Evolutionary conservation across 2,888 invertebrate species (phyloP), one percentile per base, ranked within the genome.

Genomic region (Stenichneumon culpator): DNA sequence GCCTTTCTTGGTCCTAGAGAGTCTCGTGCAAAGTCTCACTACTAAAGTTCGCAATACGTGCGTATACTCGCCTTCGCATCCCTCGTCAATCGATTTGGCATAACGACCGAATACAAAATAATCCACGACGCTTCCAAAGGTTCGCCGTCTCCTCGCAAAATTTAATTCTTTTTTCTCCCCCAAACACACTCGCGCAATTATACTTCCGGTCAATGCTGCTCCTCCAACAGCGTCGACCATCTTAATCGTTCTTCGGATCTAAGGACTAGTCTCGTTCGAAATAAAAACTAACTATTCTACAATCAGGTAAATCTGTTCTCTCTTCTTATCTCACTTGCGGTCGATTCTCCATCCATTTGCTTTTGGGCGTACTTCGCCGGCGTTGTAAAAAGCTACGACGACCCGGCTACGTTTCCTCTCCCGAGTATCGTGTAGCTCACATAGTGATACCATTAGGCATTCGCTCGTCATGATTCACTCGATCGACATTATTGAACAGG

Each of bases 401-500:
- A 74, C 16, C 47, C 50, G 78, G 57, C 19, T 65, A 52, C 70
- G n/a, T 52, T 9, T 36, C 63, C 25, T 16, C 47, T 9, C 19
- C 14, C 47, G 39, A 32, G 22, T 39, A 52, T 57, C 57, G 19
- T 73, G 32, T 36, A 11, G 11, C 65, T 74, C 77, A 74, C 82
- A 86, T 85, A n/a, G 65, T 60, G 50, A 73, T 52, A 39, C 80
- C 79, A 63, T 83, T 83, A 2, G 81, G 82, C 78, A 73, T 70
- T 28, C 68, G 69, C 19, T 74, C 77, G 32, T 81, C 84, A 39
- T 87, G 82, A 68, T 79, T 80, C 50, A 81, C 74, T 0, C 77
- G 75, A 36, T 90, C 88, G 44, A 86, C 80, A 63, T 88, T 90
- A 69, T 89, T 89, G 60, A 90, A 90, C 5, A 89, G 85, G 16